A percentile compares a stretch with the other conserved stretches of the same genome.
phyloP scores from a whole-genome alignment of 2,888 invertebrate genomes.

The Lepidonotus clava region DNA sequence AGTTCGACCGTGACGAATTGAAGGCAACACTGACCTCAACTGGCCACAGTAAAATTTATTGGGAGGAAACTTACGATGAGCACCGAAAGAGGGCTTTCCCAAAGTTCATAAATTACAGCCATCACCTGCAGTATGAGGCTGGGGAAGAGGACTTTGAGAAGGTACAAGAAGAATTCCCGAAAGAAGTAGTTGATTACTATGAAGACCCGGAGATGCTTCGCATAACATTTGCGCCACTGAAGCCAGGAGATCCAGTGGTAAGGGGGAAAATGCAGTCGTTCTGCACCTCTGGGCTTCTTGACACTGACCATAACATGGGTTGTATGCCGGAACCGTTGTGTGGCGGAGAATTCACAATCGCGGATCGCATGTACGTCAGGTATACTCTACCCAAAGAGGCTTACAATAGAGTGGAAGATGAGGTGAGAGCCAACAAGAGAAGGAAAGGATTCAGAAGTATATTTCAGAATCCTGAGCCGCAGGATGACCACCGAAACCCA shows the following conservation, averaged over 20 bases:
- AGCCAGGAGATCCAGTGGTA: too few relatives aligned
- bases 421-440: not conserved
- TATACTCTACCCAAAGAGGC: constrained; percentile 1
- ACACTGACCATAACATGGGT: constrained; percentile 24
- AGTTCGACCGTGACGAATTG: constrained; percentile 26
- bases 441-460: too few relatives aligned
- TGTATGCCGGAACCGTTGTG: not conserved
- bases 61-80: too few relatives aligned
- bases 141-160: not conserved
- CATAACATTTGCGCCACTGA: not conserved
- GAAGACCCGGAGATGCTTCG: not conserved
- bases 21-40: constrained; percentile 8
- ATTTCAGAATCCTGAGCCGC: too few relatives aligned
- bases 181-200: not conserved
- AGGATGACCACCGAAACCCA: too few relatives aligned
- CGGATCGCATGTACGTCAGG: not conserved
- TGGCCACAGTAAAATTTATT: too few relatives aligned
- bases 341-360: not conserved
- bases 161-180: not conserved
- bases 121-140: constrained; percentile 33
- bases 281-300: too few relatives aligned
- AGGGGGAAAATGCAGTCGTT: too few relatives aligned
- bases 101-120: constrained; percentile 41
- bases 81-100: too few relatives aligned
- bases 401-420: not conserved